Conservation (phyloP, 92 coral and sea anemone species). For the Metridium senile region DNA sequence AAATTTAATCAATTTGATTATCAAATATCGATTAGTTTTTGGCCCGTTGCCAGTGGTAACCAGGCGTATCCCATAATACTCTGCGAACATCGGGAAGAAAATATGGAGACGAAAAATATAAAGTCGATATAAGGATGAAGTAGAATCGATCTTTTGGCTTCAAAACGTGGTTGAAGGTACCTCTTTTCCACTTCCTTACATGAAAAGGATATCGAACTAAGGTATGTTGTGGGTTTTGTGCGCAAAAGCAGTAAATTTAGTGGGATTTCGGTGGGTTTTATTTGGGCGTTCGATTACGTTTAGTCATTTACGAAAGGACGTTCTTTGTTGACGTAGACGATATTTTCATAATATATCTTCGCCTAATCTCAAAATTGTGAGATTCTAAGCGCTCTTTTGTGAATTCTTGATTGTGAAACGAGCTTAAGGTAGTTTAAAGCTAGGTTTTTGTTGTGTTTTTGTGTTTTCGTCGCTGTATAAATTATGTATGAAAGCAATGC, state of each 20-base stretch:
- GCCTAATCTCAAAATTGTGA: not conserved
- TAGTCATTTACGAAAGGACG: slow-evolving; percentile 11
- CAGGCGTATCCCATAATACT: slow-evolving; percentile 76
- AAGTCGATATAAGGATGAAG: slow-evolving; percentile 26
- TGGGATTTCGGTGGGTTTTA: slow-evolving; percentile 19
- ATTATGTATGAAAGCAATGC: slow-evolving; percentile 20
- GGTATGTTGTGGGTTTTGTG: slow-evolving; percentile 12
- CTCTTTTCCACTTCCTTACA: not conserved
- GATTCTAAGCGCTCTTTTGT: not conserved
- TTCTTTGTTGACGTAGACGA: slow-evolving; percentile 33
- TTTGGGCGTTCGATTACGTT: slow-evolving; percentile 44
- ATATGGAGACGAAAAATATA: slow-evolving; percentile 88
- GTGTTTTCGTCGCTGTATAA: slow-evolving; percentile 9
- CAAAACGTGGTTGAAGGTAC: not conserved
- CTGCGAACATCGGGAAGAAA: slow-evolving; percentile 49
- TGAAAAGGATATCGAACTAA: slow-evolving; percentile 24
- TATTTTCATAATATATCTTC: not conserved
- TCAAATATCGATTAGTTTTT: slow-evolving; percentile 42
- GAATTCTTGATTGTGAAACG: too few relatives aligned
- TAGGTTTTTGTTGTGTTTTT: slow-evolving; percentile 17
- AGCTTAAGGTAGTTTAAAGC: not conserved
- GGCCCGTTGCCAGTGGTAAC: slow-evolving; percentile 51
- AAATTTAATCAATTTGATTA: not conserved
- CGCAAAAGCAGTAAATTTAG: not conserved
- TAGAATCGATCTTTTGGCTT: slow-evolving; percentile 27